Percentiles rank a stretch among this genome's conserved stretches.
These are phyloP conservation scores for Rotaria sp. DNA, from an alignment of 2,888 invertebrate species.

Conservation along the genomic window DNA sequence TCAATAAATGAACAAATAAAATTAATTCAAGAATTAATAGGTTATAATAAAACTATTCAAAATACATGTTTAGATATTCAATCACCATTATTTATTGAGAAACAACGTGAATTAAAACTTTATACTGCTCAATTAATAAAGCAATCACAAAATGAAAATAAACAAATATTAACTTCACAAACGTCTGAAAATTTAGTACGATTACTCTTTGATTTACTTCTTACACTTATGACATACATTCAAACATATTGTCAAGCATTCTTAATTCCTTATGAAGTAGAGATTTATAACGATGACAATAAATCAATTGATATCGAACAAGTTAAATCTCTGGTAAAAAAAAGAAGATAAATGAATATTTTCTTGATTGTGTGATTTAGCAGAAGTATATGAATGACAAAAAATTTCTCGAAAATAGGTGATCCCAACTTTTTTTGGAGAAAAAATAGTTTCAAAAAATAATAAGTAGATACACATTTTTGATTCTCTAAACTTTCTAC, in stretches of 20 bases:
- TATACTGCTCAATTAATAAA: background rate
- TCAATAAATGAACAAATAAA: background rate
- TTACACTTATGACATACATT: background rate
- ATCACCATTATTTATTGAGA: background rate
- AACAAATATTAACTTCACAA: background rate
- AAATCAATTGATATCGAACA: background rate
- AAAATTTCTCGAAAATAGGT: too few relatives aligned
- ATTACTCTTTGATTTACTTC: background rate
- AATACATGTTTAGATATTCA: background rate
- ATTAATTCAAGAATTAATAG: background rate
- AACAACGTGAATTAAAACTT: background rate
- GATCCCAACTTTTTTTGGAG: too few relatives aligned
- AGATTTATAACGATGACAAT: background rate
- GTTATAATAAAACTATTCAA: background rate
- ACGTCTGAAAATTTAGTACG: background rate
- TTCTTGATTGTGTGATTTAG: too few relatives aligned
- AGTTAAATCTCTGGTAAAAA: background rate
- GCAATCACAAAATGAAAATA: background rate
- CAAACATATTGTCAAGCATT: background rate
- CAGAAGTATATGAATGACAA: too few relatives aligned
- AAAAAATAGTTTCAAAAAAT: too few relatives aligned
- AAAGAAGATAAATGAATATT: too few relatives aligned
- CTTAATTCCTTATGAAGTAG: conserved; percentile 8
- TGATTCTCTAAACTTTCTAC: too few relatives aligned
- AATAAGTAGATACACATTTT: too few relatives aligned